Conservation (phyloP, 1,140 invertebrate species). For the Melanaphis sacchari region DNA sequence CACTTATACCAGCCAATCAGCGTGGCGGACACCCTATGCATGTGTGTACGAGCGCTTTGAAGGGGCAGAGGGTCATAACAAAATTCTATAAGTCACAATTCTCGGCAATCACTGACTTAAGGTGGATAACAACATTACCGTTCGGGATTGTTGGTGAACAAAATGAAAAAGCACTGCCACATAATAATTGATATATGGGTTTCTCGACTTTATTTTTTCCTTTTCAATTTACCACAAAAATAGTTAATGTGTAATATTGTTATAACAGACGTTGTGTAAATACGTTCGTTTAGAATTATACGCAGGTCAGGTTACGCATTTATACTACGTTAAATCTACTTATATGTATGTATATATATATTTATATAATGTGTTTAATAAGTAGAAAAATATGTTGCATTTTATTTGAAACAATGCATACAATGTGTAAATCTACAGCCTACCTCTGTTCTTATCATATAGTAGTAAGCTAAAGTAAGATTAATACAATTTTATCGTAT, state of each 20-base stretch:
- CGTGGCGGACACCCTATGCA: conserved; percentile 19
- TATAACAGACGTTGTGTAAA: background rate
- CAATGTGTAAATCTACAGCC: no score
- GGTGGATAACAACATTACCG: conserved; percentile 39
- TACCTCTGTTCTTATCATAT: background rate
- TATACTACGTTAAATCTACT: background rate
- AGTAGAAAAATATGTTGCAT: background rate
- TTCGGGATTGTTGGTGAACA: conserved; percentile 13
- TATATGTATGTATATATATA: background rate
- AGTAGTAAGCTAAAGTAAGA: background rate
- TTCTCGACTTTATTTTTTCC: conserved; percentile 40
- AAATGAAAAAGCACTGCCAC: conserved; percentile 49
- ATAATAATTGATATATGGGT: conserved; percentile 52
- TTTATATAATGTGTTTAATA: conserved; percentile 5
- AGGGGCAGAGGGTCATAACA: conserved; percentile 28
- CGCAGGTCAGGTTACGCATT: background rate
- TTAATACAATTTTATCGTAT: background rate
- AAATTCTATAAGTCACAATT: conserved; percentile 41
- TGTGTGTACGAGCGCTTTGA: conserved; percentile 8
- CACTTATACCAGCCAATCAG: conserved; percentile 51
- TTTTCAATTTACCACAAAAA: conserved; percentile 50
- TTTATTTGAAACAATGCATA: background rate
- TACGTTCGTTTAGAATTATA: background rate
- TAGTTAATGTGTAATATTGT: conserved; percentile 4
- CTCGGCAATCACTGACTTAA: conserved; percentile 37